phyloP scores from a whole-genome alignment of 2,113 vertebrate species.

The Lepisosteus oculatus region DNA sequence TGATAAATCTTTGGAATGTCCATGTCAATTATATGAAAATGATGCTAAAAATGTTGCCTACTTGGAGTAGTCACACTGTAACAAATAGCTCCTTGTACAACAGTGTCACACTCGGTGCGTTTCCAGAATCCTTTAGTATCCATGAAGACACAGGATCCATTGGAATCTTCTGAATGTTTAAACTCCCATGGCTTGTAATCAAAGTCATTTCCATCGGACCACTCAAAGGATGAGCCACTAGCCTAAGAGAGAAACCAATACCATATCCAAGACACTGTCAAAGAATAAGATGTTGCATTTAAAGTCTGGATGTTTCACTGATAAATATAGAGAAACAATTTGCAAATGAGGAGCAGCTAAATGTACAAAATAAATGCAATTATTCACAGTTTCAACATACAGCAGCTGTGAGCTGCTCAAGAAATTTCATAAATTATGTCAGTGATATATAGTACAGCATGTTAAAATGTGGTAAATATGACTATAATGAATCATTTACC shows the following conservation, averaged over 20 bases:
- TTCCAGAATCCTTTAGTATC: slow-evolving; percentile 75
- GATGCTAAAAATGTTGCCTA: slow-evolving; percentile 34
- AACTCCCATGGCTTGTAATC: slow-evolving; percentile 64
- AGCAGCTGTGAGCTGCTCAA: too few relatives aligned
- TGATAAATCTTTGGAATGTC: too few relatives aligned
- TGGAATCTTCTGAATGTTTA: slow-evolving; percentile 22
- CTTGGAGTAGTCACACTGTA: slow-evolving; percentile 62
- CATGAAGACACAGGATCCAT: slow-evolving; percentile 73
- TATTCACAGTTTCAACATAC: too few relatives aligned
- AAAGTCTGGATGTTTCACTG: too few relatives aligned
- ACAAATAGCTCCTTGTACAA: slow-evolving; percentile 83
- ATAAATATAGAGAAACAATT: too few relatives aligned
- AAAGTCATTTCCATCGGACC: slow-evolving; percentile 83
- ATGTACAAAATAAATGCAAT: too few relatives aligned
- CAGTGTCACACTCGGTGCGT: slow-evolving; percentile 59
- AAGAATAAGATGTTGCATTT: neutral
- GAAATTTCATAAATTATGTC: too few relatives aligned
- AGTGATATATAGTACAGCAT: too few relatives aligned
- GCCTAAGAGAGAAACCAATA: slow-evolving; percentile 53
- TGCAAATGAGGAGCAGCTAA: too few relatives aligned
- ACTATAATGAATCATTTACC: too few relatives aligned
- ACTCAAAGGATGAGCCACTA: slow-evolving; percentile 70
- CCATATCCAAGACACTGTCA: neutral
- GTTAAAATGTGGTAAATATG: too few relatives aligned
- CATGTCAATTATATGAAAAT: too few relatives aligned